Evolutionary conservation across 2,797 vertebrate species (phyloP), one percentile per base, ranked within the genome.

Genomic region (Enteromius treurensis): DNA sequence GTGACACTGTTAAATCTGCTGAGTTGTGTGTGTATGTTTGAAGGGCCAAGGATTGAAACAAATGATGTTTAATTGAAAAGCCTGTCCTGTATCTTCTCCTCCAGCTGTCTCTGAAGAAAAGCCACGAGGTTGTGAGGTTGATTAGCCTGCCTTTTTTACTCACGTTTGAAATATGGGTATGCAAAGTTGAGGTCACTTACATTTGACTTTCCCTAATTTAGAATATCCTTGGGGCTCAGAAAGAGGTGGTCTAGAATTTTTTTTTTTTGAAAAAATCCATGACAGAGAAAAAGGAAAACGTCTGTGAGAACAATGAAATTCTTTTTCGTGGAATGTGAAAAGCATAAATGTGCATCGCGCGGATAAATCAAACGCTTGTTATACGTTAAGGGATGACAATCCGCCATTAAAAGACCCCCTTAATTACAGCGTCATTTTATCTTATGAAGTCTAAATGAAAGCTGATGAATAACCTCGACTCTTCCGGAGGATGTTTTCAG

Each of bases 151-250:
- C 88, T 84, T 82, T 79, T 83, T 83, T 84, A 47, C 89, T 89
- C 88, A 75, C 84, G 73, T 88, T 87, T 89, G 90, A 92, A 93
- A 92, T 90, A 91, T 90, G 88, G 90, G 90, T 88, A 87, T 82
- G 85, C 32, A 32, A 79, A 90, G 90, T 73, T 88, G 88, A 92
- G 90, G 90, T 90, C 90, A 90, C 89, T 87, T 89, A 84, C 86
- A 86, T 89, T 90, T 89, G 89, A 90, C 88, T 91, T 88, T 89
- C 86, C 90, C 91, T 91, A 91, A 92, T 79, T 75, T 80, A 83
- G 83, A 82, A 87, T 90, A 85, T 90, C 86, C 88, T 86, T 76
- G 21, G 73, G 77, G 80, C 81, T 76, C 32, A 79, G 81, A 77
- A 86, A 78, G 47, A 75, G 32, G 60, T 47, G 69, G 37, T 51